Percentiles rank a stretch among this genome's conserved stretches.
These are phyloP conservation scores for Nipponacmea schrenckii DNA, from an alignment of 2,888 invertebrate species.

Conservation along the genomic window DNA sequence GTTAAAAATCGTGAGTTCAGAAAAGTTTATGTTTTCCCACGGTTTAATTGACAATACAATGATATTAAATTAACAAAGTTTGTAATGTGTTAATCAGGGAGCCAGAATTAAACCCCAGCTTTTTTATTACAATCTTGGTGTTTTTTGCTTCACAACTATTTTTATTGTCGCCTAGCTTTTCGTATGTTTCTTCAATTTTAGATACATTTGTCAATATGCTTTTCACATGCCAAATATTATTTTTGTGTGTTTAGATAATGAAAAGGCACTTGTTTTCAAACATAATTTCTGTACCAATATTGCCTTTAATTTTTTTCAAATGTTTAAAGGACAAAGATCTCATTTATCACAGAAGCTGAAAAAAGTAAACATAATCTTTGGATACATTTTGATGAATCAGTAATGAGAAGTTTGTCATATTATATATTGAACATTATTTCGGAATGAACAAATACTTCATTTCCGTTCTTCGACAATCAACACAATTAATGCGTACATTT, in stretches of 20 bases:
- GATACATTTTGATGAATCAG: too few relatives aligned
- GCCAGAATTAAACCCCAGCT: not conserved
- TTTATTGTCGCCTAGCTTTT: not conserved
- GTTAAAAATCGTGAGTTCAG: not conserved
- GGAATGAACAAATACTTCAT: too few relatives aligned
- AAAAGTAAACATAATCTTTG: too few relatives aligned
- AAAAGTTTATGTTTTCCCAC: not conserved
- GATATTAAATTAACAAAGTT: not conserved
- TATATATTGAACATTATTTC: too few relatives aligned
- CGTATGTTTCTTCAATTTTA: constrained; percentile 2
- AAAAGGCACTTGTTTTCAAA: not conserved
- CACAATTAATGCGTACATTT: too few relatives aligned
- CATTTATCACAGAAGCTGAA: too few relatives aligned
- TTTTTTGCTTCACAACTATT: not conserved
- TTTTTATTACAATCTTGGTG: too few relatives aligned
- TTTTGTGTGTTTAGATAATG: not conserved
- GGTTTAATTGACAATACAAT: constrained; percentile 4
- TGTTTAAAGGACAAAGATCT: too few relatives aligned
- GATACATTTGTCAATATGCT: not conserved
- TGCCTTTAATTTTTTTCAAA: too few relatives aligned
- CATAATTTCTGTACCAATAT: too few relatives aligned
- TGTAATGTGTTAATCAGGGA: not conserved
- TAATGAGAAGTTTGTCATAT: too few relatives aligned
- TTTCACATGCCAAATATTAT: not conserved
- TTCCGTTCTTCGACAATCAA: too few relatives aligned